Base-by-base conservation (phyloP, 2,113 vertebrate species). In the Procapra przewalskii region DNA sequence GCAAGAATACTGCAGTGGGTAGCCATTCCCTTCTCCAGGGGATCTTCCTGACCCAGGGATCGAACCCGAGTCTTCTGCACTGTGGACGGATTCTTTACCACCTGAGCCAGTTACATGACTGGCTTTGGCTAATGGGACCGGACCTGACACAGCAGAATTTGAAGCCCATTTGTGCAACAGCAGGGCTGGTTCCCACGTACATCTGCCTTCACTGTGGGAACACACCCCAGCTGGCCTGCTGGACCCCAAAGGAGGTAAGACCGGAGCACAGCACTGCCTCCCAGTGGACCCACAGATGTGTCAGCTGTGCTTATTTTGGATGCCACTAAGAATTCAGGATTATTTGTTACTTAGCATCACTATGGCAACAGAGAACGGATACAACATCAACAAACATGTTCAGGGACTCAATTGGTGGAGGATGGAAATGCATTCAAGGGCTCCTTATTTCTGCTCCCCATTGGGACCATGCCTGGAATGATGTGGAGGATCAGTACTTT, bases 181-280 rank as follows among this genome's bases (percentile, higher is more conserved):
- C 7, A 36, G n/a, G 52, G 52, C 40, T 54, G 27, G 27, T 27
- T 64, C 27, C 17, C 48, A 17, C 6, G 45, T 3, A 21, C 25
- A 16, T 17, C 36, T 31, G 55, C 67, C 81, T 33, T 71, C 27
- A 3, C 11, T n/a, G 19, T 33, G 79, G 36, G 91, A 36, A 62
- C 55, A 67, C 15, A 19, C 2, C 71, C 27, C 1, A 11, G 82
- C 43, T n/a, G 9, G n/a, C 59, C 16, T 1, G 1, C 0, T 3
- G 33, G 33, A 71, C 71, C 59, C 17, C 6, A 15, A 27, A 57
- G 57, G 40, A 43, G 67, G 25, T 9, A 59, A n/a, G 59, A 6
- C 16, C 11, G n/a, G 21, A 60, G 21, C 6, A 2, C 6, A 43
- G 88, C 36, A 40, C 25, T 31, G 55, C 52, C n/a, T 33, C 57